Base-by-base conservation (phyloP, 2,888 invertebrate species). In the Uropetala carovei region DNA sequence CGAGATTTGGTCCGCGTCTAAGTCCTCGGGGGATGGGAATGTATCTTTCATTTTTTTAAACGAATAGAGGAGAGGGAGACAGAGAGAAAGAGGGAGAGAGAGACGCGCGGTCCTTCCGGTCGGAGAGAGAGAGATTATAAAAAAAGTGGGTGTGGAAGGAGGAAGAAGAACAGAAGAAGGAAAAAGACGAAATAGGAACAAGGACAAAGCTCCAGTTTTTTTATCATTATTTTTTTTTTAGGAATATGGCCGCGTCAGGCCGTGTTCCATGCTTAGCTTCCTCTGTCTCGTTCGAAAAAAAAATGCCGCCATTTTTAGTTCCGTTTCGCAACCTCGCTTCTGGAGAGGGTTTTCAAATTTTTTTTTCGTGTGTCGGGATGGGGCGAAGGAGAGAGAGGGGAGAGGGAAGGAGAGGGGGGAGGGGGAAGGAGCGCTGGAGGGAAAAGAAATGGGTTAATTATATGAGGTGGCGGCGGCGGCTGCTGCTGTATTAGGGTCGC, bases 381-480 rank as follows among this genome's bases (percentile, higher is more conserved):
- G n/a, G 75, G 43, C 43, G 43, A 43, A 43, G 43, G 43, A 43
- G 43, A 43, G 43, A 43, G 43, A 22, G 75, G 22, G 22, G 13
- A 9, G 10, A 18, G 22, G n/a, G 22, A 68, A 5, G 18, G n/a
- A 75, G 22, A 27, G 27, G 10, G 68, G 22, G n/a, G 22, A 68
- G n/a, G 18, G n/a, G n/a, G 11, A 75, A 22, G 11, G 43, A 43
- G 43, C 1, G 43, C 3, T 1, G 43, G 43, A 27, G 13, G 75
- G 27, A 10, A 75, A 75, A 27, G 75, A 75, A 75, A 75, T 75
- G 75, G 75, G 75, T 75, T 75, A 75, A 75, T 75, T 75, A 75
- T 22, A 11, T 27, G 75, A 27, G 75, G 64, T 64, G 64, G 64
- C 16, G 64, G 64, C 10, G 64, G 64, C 16, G 64, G 64, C 10